A percentile compares a stretch with the other conserved stretches of the same genome.
Conservation (phyloP, 2,888 invertebrate species). For the Lasioglossum vierecki region DNA sequence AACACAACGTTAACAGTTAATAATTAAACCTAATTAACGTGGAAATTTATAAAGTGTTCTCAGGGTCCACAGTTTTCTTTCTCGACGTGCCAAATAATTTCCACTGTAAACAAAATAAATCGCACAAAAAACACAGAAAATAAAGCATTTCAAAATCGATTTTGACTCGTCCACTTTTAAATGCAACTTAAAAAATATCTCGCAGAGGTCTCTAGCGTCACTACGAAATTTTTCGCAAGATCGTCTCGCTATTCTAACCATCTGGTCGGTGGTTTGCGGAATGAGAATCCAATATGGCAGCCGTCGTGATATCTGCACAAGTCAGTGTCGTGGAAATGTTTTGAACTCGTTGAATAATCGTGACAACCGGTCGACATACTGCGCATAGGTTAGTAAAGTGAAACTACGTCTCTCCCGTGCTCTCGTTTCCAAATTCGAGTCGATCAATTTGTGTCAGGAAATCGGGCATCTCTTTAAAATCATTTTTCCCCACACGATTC, state of each 20-base stretch:
- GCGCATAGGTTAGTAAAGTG: constrained; percentile 79
- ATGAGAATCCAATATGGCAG: constrained; percentile 78
- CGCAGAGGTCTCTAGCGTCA: constrained; percentile 8
- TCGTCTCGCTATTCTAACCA: constrained; percentile 43
- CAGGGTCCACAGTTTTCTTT: no score
- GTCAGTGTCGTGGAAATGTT: constrained; percentile 78
- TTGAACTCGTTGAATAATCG: constrained; percentile 76
- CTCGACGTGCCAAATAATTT: no score
- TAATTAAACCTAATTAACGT: no score
- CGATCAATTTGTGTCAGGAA: constrained; percentile 61
- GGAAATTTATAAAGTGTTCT: no score
- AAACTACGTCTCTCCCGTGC: constrained; percentile 37
- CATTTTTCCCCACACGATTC: constrained; percentile 43
- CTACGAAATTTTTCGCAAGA: constrained; percentile 4
- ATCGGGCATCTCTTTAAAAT: constrained; percentile 49
- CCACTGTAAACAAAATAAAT: neutral
- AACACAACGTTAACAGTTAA: no score
- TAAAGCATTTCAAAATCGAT: neutral
- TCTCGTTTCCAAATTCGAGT: constrained; percentile 22
- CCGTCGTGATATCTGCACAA: constrained; percentile 76
- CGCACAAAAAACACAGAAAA: neutral
- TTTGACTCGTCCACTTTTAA: neutral
- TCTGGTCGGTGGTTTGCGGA: constrained; percentile 60
- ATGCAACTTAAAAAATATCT: neutral
- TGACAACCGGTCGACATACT: constrained; percentile 77